Base-by-base conservation (phyloP, 1,140 invertebrate species). In the Tenebrio molitor region DNA sequence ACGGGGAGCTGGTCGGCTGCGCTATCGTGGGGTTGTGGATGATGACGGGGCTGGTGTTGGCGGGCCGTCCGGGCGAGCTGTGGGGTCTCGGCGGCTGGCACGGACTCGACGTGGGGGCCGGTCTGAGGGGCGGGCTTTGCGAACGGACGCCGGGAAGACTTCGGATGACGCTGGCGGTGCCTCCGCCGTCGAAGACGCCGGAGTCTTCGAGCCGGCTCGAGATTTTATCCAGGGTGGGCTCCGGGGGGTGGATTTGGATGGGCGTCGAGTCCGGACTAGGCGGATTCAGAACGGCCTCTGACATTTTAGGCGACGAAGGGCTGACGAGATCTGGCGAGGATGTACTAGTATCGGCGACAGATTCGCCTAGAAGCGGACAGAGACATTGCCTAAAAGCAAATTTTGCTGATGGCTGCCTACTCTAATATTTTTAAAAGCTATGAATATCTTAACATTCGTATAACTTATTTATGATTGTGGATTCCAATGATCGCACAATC, bases 271-370 rank as follows among this genome's bases (percentile, higher is more conserved):
- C 81, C 16, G 74, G 82, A 69, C 79, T 81, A 7, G 82, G 81
- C 33, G 79, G 79, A 70, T 69, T 80, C 53, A 72, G 75, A 14
- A 72, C 72, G 16, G 73, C 74, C 21, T 79, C 88, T 83, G 85
- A 87, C 84, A 90, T 88, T 83, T 89, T 89, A 83, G 92, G 91
- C 78, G 91, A 92, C 81, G 87, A 83, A 80, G 90, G 91, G 83
- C 91, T 91, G 81, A 91, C 88, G 72, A 93, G 89, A 84, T 94
- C 93, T 81, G 93, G 92, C 80, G 93, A 95, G 79, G 93, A 94
- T 80, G 92, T 94, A 84, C 92, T 94, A 80, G 93, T 94, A 85
- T 95, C 94, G 80, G 93, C 93, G 85, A 94, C 91, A 83, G 93
- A 95, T 88, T 94, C 93, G 84, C 91, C 91, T 92, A 88, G 66